These are phyloP conservation scores for Clivina fossor DNA, from an alignment of 2,888 invertebrate genomes.

Conservation along the genomic window DNA sequence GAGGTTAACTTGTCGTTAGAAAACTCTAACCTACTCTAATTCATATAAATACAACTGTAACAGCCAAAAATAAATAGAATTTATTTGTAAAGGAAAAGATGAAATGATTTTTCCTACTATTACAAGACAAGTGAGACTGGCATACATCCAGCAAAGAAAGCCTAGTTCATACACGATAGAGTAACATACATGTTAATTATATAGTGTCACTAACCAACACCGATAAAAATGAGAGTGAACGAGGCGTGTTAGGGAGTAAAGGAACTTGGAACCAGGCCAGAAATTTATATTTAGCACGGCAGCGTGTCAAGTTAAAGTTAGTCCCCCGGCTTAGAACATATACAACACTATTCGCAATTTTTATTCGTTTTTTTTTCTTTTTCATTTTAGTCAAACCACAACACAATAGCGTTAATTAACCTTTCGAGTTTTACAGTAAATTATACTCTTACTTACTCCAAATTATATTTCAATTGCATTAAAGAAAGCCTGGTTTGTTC, in stretches of 20 bases:
- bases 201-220: conserved; percentile 13
- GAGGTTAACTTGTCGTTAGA: background rate
- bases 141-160: conserved; percentile 11
- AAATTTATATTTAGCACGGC: conserved; percentile 19
- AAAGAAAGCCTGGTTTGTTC: conserved; percentile 15
- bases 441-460: conserved; percentile 11
- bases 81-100: conserved; percentile 13
- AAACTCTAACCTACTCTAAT: conserved; percentile 10
- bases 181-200: conserved; percentile 17
- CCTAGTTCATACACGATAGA: conserved; percentile 21
- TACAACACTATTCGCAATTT: conserved; percentile 19
- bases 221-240: conserved; percentile 23
- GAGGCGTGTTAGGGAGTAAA: conserved; percentile 23
- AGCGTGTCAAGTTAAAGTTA: conserved; percentile 20
- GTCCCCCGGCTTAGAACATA: conserved; percentile 18
- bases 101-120: conserved; percentile 4
- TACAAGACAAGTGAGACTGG: conserved; percentile 18
- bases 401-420: too few species aligned
- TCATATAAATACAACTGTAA: conserved; percentile 7
- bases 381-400: too few species aligned
- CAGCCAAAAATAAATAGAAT: conserved; percentile 23
- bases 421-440: background rate
- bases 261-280: conserved; percentile 31
- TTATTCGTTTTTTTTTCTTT: conserved; percentile 16
- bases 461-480: conserved; percentile 21